Conservation (phyloP, 2,797 vertebrate species). For the Clarias pachynema region DNA sequence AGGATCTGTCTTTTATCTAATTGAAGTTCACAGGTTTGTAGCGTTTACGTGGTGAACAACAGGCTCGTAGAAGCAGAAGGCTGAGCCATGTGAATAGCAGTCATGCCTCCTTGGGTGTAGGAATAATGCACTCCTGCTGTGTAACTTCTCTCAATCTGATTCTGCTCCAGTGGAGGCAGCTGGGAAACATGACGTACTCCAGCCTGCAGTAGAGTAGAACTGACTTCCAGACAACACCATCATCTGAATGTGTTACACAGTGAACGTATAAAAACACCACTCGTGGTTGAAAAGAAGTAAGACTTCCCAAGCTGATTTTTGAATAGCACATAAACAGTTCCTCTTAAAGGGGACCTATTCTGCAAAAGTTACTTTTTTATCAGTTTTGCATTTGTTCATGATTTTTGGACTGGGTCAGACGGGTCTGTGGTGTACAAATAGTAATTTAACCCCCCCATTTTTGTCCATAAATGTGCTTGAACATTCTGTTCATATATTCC, state of each 20-base stretch:
- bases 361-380: too few species aligned
- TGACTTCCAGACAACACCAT: neutral
- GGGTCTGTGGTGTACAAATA: too few species aligned
- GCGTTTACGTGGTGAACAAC: neutral
- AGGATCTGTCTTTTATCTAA: neutral
- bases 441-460: too few species aligned
- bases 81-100: neutral
- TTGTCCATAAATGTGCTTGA: too few species aligned
- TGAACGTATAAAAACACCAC: neutral
- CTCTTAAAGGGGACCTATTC: too few species aligned
- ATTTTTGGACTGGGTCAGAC: too few species aligned
- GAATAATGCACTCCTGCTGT: constrained; percentile 24
- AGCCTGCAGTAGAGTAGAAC: neutral
- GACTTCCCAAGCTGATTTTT: neutral
- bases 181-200: neutral
- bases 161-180: neutral
- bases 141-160: constrained; percentile 8
- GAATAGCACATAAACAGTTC: neutral
- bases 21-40: neutral
- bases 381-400: too few species aligned
- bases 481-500: too few species aligned
- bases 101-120: neutral
- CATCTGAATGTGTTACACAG: neutral
- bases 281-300: neutral
- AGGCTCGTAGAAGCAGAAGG: neutral